A percentile compares a stretch with the other conserved stretches of the same genome.
Conservation (phyloP, 1,140 invertebrate genomes). For the Nebria ingens region DNA sequence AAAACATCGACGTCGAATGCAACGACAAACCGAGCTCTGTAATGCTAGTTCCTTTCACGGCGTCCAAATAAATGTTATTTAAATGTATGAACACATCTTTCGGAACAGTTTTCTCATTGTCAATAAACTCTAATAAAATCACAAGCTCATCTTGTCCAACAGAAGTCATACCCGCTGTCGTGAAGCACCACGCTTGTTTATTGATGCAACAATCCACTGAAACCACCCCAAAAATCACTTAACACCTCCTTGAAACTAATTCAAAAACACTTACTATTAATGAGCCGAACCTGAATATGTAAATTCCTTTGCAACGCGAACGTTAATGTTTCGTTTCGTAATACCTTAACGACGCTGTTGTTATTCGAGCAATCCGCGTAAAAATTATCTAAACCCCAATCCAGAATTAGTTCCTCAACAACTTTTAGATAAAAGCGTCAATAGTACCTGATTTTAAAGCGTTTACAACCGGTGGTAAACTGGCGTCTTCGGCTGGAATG, state of each 20-base stretch:
- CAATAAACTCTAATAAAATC: slow-evolving; percentile 63
- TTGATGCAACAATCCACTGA: slow-evolving; percentile 77
- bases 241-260: not conserved
- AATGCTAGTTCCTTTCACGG: slow-evolving; percentile 60
- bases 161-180: slow-evolving; percentile 65
- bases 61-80: slow-evolving; percentile 65
- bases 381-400: slow-evolving; percentile 37
- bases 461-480: slow-evolving; percentile 45
- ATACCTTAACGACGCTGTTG: slow-evolving; percentile 36
- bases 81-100: slow-evolving; percentile 70
- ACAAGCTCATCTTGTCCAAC: slow-evolving; percentile 83
- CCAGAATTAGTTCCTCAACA: not conserved
- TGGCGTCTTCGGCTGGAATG: slow-evolving; percentile 41
- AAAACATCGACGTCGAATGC: slow-evolving; percentile 49
- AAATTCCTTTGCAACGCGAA: slow-evolving; percentile 76
- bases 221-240: slow-evolving; percentile 1
- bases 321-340: slow-evolving; percentile 53
- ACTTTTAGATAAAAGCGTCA: too few relatives aligned
- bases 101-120: slow-evolving; percentile 57
- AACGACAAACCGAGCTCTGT: slow-evolving; percentile 62
- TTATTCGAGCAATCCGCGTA: slow-evolving; percentile 46
- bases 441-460: slow-evolving; percentile 45
- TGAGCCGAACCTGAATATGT: slow-evolving; percentile 63
- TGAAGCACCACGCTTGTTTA: slow-evolving; percentile 69
- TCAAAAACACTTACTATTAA: slow-evolving; percentile 53